Conservation (phyloP, 1,140 invertebrate genomes). For the Antheraea pernyi region DNA sequence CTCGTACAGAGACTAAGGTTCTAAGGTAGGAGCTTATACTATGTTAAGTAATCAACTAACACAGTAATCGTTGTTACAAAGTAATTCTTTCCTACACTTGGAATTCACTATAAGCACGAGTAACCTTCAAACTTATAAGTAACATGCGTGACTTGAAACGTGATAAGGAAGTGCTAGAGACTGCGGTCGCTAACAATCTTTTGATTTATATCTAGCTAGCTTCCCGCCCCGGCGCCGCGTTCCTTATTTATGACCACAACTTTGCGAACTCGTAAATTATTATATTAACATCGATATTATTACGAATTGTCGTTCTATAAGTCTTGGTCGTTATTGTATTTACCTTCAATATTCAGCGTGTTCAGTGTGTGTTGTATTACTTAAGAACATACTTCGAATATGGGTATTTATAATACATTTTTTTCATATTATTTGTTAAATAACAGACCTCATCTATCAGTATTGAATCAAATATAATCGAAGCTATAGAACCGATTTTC, state of each 20-base stretch:
- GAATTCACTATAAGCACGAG: slow-evolving; percentile 4
- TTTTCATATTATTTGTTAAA: too few relatives aligned
- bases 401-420: too few relatives aligned
- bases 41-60: too few relatives aligned
- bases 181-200: not conserved
- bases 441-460: too few relatives aligned
- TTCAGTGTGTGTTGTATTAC: too few relatives aligned
- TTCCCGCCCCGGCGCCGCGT: not conserved
- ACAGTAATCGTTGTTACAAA: not conserved
- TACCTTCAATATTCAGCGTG: too few relatives aligned
- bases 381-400: too few relatives aligned
- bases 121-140: slow-evolving; percentile 1
- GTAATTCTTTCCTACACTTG: not conserved
- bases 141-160: slow-evolving; percentile 2
- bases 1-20: too few relatives aligned
- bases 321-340: not conserved
- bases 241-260: not conserved
- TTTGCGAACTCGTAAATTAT: not conserved
- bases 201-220: not conserved
- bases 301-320: not conserved
- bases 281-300: not conserved
- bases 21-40: too few relatives aligned
- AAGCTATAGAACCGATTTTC: too few relatives aligned
- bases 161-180: slow-evolving; percentile 2
- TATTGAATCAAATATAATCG: too few relatives aligned